Evolutionary conservation across 2,113 vertebrate genomes (phyloP).

Genomic region (Prinia subflava): DNA sequence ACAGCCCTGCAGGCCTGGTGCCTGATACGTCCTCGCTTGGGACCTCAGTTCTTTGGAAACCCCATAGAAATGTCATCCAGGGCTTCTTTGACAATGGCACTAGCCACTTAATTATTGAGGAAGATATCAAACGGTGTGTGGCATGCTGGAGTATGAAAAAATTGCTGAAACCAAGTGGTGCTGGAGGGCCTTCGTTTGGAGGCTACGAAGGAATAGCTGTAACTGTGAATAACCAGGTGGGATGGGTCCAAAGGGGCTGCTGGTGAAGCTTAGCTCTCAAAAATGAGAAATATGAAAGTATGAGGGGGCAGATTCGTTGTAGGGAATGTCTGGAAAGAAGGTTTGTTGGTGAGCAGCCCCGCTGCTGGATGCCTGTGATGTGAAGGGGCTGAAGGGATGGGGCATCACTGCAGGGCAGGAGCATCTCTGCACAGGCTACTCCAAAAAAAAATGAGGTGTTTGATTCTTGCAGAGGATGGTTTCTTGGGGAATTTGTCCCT

Average conservation of each 20-base stretch:
- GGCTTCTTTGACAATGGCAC: constrained; percentile 20
- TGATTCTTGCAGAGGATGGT: not conserved
- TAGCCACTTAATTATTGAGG: constrained; percentile 60
- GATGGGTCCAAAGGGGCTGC: constrained; percentile 13
- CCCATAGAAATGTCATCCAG: constrained; percentile 28
- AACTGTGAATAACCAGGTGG: constrained; percentile 31
- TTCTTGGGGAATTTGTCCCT: not conserved
- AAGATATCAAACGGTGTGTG: constrained; percentile 44
- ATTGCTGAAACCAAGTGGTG: constrained; percentile 24
- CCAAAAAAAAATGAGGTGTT: fast-evolving
- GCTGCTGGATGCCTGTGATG: fast-evolving
- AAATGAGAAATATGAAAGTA: not conserved
- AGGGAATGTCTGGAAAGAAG: not conserved
- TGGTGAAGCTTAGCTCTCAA: not conserved
- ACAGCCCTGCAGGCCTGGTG: not conserved
- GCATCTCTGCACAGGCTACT: fast-evolving
- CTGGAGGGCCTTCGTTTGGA: constrained; percentile 43
- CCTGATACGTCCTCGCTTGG: constrained; percentile 3
- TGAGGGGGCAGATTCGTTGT: not conserved
- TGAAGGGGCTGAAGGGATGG: fast-evolving
- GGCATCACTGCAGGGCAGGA: fast-evolving
- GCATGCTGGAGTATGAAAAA: constrained; percentile 5
- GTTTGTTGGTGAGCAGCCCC: not conserved
- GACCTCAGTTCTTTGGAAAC: constrained; percentile 3
- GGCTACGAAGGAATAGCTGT: constrained; percentile 28